These are phyloP conservation scores for Sebastes itinus DNA, from an alignment of 2,797 vertebrate species.

Conservation along the genomic window DNA sequence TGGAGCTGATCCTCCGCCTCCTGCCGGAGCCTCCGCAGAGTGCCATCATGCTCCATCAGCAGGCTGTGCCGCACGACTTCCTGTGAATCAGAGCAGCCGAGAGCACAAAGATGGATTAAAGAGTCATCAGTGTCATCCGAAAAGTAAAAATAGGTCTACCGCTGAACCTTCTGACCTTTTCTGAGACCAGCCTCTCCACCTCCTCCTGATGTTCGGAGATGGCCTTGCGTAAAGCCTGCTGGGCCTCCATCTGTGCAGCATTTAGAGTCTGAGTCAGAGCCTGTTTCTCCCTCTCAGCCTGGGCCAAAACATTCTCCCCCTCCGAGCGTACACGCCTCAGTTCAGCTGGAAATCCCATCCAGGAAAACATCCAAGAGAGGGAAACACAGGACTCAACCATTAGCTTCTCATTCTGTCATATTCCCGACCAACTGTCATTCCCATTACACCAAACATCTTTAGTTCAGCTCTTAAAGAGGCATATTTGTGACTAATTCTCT, in stretches of 20 bases:
- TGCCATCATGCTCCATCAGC: slow-evolving; percentile 80
- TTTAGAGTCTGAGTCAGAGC: slow-evolving; percentile 77
- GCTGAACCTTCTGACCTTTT: slow-evolving; percentile 81
- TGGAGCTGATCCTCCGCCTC: slow-evolving; percentile 87
- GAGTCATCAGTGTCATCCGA: neutral
- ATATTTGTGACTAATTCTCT: neutral
- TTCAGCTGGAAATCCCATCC: slow-evolving; percentile 79
- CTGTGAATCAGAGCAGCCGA: slow-evolving; percentile 62
- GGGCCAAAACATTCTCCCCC: slow-evolving; percentile 68
- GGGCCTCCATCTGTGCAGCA: slow-evolving; percentile 82
- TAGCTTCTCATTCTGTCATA: neutral
- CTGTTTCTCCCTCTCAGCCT: slow-evolving; percentile 84
- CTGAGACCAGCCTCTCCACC: slow-evolving; percentile 82
- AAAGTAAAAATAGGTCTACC: neutral
- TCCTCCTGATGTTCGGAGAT: slow-evolving; percentile 87
- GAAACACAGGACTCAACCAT: slow-evolving; percentile 12
- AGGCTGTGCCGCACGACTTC: slow-evolving; percentile 82
- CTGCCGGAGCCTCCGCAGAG: slow-evolving; percentile 76
- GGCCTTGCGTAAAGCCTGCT: slow-evolving; percentile 79
- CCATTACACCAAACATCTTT: neutral
- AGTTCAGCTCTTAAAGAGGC: neutral
- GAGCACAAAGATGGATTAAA: neutral
- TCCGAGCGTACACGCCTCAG: slow-evolving; percentile 80
- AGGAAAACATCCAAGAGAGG: slow-evolving; percentile 17
- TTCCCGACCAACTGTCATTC: neutral